Evolutionary conservation across 2,797 vertebrate genomes (phyloP), one percentile per base, ranked within the genome.

Genomic region (Ptychadena robeensis): DNA sequence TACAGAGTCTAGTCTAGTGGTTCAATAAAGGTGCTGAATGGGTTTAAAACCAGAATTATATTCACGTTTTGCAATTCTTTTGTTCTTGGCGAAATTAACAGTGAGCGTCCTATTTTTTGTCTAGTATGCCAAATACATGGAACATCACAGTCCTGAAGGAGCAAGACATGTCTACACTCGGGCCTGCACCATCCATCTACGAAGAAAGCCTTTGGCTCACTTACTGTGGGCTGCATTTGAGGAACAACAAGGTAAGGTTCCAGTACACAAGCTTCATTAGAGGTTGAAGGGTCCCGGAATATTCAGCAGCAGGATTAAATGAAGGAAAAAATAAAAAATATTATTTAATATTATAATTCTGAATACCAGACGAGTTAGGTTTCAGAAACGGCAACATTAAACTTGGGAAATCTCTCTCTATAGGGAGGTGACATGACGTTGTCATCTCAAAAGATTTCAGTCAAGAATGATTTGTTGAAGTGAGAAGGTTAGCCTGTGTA

Each of bases 1-100:
- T 99, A 98, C 96, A 99, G 98, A 99, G 97, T 95, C 97, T 99
- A 98, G 98, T 99, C 97, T 98, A 98, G 97, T 99, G 96, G 96
- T 98, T 98, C 96, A 96, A 98, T 98, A 96, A 99, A 99, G 98
- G 98, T 99, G 98, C 98, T 98, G 98, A 94, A 96, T 97, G 97
- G 98, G 98, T 98, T 98, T 98, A 97, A 96, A 98, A 94, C 93
- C 97, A 75, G 96, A 97, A 97, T 97, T 98, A 96, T 96, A 97
- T 96, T 98, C 96, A 97, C 96, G 95, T 95, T 95, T 35, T 96
- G 95, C 95, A 96, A 94, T 96, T 92, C 91, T 91, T 93, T 86
- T 31, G 90, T 85, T 88, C 91, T 94, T 96, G 91, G 91, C 91
- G 92, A 86, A 30, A 90, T 84, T 88, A 91, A 91, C 84, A 87